Evolutionary conservation across 92 coral and sea anemone species (phyloP), one percentile per base, ranked within the genome.

Genomic region (Umimayanthus chanpuru): DNA sequence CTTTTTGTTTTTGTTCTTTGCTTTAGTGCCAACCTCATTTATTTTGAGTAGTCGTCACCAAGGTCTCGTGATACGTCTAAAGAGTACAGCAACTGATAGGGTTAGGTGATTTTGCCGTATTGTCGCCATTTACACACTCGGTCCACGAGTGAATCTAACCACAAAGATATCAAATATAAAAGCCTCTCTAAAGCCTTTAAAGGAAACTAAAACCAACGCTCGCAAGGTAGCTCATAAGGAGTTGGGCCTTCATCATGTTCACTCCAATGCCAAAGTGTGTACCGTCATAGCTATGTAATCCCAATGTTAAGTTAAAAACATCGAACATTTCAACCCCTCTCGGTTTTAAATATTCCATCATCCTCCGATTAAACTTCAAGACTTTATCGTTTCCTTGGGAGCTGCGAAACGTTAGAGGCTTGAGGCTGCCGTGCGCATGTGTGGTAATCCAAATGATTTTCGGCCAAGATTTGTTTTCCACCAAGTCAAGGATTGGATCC

Each of bases 221-320:
- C 44, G 44, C 7, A 0, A 41, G 44, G 44, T 41, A 21, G 94
- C 92, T 88, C 91, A 91, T 43, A 5, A 41, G 44, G 44, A 41
- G 44, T 41, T 41, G 44, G 44, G 44, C 44, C 44, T 41, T 41
- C 44, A 89, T 44, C 78, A 91, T 87, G 89, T 93, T 93, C 28
- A 93, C 70, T 21, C 94, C 96, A 64, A 86, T 80, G 1, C 96
- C 96, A 67, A 91, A 93, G 47, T 93, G 96, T 5, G 96, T 93
- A 10, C 94, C 96, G 23, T 93, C 96, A 50, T 89, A 91, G 70
- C 96, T 93, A 68, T 83, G 88, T n/a, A 93, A 92, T 28, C 94
- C 96, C 20, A 28, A 28, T 23, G 96, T 93, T 82, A 93, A 80
- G 56, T 85, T 82, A 18, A 81, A 91, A 10, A 90, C 88, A 79